Evolutionary conservation across 2,797 vertebrate genomes (phyloP), one percentile per base, ranked within the genome.

Genomic region (Chiloscyllium punctatum): DNA sequence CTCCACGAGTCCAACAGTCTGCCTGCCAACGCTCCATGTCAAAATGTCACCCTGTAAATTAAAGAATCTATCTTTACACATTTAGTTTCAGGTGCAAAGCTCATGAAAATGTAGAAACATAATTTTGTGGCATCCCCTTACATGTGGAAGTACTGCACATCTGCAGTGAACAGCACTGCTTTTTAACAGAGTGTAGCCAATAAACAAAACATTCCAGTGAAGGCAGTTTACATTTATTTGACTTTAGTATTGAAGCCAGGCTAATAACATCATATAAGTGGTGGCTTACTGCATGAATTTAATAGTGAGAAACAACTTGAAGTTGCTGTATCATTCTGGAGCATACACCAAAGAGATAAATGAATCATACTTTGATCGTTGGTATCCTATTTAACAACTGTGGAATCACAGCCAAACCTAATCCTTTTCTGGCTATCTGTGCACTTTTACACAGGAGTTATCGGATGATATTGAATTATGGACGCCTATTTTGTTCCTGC

Each of bases 121-220:
- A 92, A 11, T 91, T 91, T 33, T 68, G 16, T 91, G 33, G 18
- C n/a, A 68, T 91, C 33, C 68, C 37, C n/a, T 91, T 68, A 37
- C 5, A 91, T 69, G 18, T 92, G 90, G 90, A n/a, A 92, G n/a
- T 69, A 21, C 90, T 66, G 42, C 66, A 92, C 90, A 92, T 92
- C 18, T 92, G 90, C 66, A 42, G 66, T 62, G 62, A 92, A 69
- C 42, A 69, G 21, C 37, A 69, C n/a, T 27, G 33, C n/a, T 69
- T 7, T n/a, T 42, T 69, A 68, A 69, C 66, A 92, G 66, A 69
- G 18, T 69, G 90, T 21, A 42, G 21, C 66, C 21, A 92, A 42
- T 92, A 69, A 42, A 92, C 3, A 21, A 62, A 62, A 92, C 18
- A 92, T 62, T 42, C n/a, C 66, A 92, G 62, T 92, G 69, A 68